phyloP scores from a whole-genome alignment of 1,140 invertebrate species.

The Heliconius nattereri region DNA sequence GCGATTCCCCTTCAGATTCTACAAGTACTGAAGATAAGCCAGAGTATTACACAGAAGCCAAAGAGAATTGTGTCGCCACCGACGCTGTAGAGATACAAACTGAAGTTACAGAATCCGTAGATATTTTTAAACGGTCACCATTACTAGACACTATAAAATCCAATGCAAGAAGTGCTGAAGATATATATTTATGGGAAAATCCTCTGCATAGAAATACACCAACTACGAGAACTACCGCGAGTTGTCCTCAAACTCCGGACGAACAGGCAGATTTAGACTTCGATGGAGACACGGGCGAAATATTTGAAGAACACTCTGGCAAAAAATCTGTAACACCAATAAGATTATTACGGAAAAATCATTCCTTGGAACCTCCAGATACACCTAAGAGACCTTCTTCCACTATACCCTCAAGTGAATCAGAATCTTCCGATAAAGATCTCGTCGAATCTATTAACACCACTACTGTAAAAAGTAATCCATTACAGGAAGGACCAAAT shows the following conservation, averaged over 20 bases:
- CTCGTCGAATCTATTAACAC: slow-evolving; percentile 44
- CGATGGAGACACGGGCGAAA: slow-evolving; percentile 82
- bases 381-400: slow-evolving; percentile 49
- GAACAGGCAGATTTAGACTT: slow-evolving; percentile 86
- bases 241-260: slow-evolving; percentile 84
- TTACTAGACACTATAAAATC: slow-evolving; percentile 65
- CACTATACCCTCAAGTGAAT: slow-evolving; percentile 63
- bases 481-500: slow-evolving; percentile 42
- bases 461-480: slow-evolving; percentile 40
- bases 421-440: slow-evolving; percentile 63
- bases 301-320: slow-evolving; percentile 83
- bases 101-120: slow-evolving; percentile 50
- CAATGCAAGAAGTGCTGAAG: slow-evolving; percentile 79
- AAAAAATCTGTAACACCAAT: slow-evolving; percentile 85
- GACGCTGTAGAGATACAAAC: slow-evolving; percentile 51
- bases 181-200: slow-evolving; percentile 90
- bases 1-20: slow-evolving; percentile 72
- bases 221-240: slow-evolving; percentile 67
- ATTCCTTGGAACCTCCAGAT: slow-evolving; percentile 65
- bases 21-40: slow-evolving; percentile 72
- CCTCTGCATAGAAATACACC: slow-evolving; percentile 83
- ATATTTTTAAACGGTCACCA: slow-evolving; percentile 63
- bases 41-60: slow-evolving; percentile 60
- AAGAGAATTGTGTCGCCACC: slow-evolving; percentile 40
- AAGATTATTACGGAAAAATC: slow-evolving; percentile 74